Percentiles rank a stretch among this genome's conserved stretches.
phyloP scores from a whole-genome alignment of 2,888 invertebrate species.

The Clistopyga incitator region DNA sequence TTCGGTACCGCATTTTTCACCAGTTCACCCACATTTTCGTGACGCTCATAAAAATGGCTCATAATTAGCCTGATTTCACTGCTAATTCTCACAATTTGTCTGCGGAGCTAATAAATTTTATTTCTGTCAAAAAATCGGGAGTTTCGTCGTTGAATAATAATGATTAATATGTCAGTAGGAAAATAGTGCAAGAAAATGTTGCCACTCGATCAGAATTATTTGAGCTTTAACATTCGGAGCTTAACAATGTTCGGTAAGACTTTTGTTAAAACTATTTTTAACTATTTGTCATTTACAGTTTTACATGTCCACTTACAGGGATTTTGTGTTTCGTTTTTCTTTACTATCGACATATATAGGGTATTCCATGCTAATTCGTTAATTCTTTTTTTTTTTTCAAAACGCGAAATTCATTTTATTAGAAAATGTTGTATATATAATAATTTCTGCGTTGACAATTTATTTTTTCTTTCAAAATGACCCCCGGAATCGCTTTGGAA shows the following conservation, averaged over 20 bases:
- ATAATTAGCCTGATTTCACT: no score
- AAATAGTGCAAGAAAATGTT: neutral
- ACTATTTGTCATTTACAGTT: neutral
- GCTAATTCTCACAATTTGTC: no score
- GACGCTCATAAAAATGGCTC: no score
- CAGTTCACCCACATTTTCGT: neutral
- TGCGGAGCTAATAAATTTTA: no score
- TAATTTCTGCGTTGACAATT: no score
- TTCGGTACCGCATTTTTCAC: neutral
- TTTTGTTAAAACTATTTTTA: neutral
- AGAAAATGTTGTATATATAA: no score
- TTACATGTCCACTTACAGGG: neutral
- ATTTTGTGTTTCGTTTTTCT: no score
- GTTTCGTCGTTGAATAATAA: no score
- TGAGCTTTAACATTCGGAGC: slow-evolving; percentile 54
- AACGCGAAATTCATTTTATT: neutral
- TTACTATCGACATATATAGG: neutral
- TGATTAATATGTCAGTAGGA: no score
- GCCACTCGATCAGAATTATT: slow-evolving; percentile 50
- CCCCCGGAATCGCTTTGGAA: no score
- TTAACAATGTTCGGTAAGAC: slow-evolving; percentile 55
- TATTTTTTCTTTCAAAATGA: no score
- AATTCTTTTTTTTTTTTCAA: neutral
- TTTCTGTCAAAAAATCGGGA: no score
- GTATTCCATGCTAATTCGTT: neutral